Evolutionary conservation across 2,888 invertebrate genomes (phyloP).

Genomic region (Aquatica leii): DNA sequence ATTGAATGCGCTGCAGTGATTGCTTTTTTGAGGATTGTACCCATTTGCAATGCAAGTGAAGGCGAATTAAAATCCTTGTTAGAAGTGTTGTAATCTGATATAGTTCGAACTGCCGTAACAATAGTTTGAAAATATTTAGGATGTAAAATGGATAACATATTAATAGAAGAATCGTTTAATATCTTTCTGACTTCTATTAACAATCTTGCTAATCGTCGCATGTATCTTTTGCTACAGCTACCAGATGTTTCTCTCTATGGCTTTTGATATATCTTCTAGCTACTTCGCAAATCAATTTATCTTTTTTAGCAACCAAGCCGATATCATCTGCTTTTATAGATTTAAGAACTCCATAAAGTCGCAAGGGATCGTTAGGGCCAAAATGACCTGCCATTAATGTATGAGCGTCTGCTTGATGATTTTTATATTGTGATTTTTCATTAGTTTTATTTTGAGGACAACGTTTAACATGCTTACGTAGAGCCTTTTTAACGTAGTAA

Average conservation of each 20-base stretch:
- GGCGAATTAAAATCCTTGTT: too few relatives aligned
- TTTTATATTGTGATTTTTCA: too few relatives aligned
- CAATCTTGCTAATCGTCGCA: slow-evolving; percentile 24
- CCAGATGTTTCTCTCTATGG: slow-evolving; percentile 39
- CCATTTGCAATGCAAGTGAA: too few relatives aligned
- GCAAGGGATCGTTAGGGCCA: slow-evolving; percentile 38
- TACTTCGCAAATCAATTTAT: too few relatives aligned
- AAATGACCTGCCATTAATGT: slow-evolving; percentile 29
- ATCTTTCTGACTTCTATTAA: slow-evolving; percentile 14
- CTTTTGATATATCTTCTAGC: too few relatives aligned
- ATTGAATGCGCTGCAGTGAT: slow-evolving; percentile 21
- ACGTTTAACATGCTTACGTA: not conserved
- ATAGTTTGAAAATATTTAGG: too few relatives aligned
- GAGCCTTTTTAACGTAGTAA: not conserved
- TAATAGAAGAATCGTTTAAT: slow-evolving; percentile 10
- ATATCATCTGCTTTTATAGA: slow-evolving; percentile 35
- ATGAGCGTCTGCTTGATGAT: slow-evolving; percentile 24
- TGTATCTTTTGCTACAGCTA: slow-evolving; percentile 34
- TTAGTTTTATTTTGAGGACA: slow-evolving; percentile 20
- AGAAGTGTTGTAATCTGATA: too few relatives aligned
- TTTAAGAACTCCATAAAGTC: too few relatives aligned
- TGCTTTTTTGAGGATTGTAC: too few relatives aligned
- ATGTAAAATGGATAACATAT: slow-evolving; percentile 12
- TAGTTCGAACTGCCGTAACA: too few relatives aligned
- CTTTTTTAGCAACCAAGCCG: slow-evolving; percentile 37